Base-by-base conservation (phyloP, 2,888 invertebrate species). In the Hypercompe scribonia region DNA sequence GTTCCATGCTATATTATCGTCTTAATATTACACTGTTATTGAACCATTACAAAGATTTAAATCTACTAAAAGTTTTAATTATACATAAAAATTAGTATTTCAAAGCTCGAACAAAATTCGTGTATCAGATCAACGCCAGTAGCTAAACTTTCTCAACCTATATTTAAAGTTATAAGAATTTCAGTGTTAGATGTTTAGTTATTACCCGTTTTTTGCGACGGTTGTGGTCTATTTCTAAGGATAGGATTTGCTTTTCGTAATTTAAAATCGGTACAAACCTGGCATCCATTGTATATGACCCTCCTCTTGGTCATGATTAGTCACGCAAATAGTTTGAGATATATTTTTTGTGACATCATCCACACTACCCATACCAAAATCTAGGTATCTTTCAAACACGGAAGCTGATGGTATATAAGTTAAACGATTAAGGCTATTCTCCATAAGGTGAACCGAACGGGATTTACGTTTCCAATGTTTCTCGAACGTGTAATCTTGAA, bases 261-360 rank as follows among this genome's bases (percentile, higher is more conserved):
- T 28, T 15, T 24, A 46, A 31, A 28, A 33, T 33, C 3, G 34
- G 24, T 61, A 69, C 69, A 50, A 68, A 95, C 96, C 96, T 91
- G 93, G 88, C 76, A 93, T 82, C 96, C 96, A 96, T 71, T 93
- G 92, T 68, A 95, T 91, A 72, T 89, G 92, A 0, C 94, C 94
- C 31, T 95, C 94, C 36, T 89, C 88, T n/a, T 86, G 85, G 67
- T 90, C 90, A 79, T 96, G 95, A 83, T 96, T 96, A 3, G 95
- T 95, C 0, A 96, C 92, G 73, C 94, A 93, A 66, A 96, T 78
- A 21, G 93, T 94, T 79, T 95, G 94, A 2, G 95, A 94, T 83
- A 95, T 93, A 80, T 95, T 96, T 76, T 87, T 85, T 1, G 94
- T 94, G 0, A 92, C 77, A 75, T 95, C 92, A 0, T 69, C 76